Conservation (phyloP, 2,888 invertebrate species). For the Campopleginae sp. region DNA sequence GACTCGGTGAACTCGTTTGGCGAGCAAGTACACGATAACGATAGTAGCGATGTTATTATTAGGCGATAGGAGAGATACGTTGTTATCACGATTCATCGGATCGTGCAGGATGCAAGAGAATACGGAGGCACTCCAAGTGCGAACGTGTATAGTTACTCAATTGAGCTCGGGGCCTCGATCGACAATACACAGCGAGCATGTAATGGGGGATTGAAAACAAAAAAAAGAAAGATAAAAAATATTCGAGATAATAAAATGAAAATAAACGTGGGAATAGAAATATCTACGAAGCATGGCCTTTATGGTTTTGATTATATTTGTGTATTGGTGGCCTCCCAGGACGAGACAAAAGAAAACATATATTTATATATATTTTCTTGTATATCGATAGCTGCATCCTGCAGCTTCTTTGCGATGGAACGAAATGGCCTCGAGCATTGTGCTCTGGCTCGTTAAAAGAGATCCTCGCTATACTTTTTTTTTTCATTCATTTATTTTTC, state of each 20-base stretch:
- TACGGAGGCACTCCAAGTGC: neutral
- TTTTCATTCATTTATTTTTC: neutral
- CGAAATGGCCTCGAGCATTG: constrained; percentile 64
- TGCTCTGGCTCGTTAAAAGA: constrained; percentile 66
- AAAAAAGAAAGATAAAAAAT: no score
- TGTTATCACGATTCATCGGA: constrained; percentile 65
- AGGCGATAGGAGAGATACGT: constrained; percentile 55
- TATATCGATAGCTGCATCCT: constrained; percentile 48
- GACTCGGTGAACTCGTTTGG: constrained; percentile 18
- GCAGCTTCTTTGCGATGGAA: constrained; percentile 16
- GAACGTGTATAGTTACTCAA: constrained; percentile 26
- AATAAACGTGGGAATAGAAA: constrained; percentile 27
- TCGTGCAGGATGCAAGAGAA: constrained; percentile 40
- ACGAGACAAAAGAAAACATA: constrained; percentile 16
- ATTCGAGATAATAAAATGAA: constrained; percentile 8
- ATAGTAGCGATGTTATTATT: constrained; percentile 63
- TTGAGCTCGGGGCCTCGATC: constrained; percentile 36
- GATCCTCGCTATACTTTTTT: neutral
- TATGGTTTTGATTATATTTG: constrained; percentile 3
- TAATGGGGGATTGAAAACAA: constrained; percentile 21
- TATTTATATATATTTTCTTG: constrained; percentile 13
- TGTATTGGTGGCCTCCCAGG: constrained; percentile 13
- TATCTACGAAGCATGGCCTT: constrained; percentile 12
- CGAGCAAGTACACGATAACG: constrained; percentile 61
- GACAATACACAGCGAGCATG: neutral